phyloP scores from a whole-genome alignment of 2,888 invertebrate genomes.

The Folsomia candida region DNA sequence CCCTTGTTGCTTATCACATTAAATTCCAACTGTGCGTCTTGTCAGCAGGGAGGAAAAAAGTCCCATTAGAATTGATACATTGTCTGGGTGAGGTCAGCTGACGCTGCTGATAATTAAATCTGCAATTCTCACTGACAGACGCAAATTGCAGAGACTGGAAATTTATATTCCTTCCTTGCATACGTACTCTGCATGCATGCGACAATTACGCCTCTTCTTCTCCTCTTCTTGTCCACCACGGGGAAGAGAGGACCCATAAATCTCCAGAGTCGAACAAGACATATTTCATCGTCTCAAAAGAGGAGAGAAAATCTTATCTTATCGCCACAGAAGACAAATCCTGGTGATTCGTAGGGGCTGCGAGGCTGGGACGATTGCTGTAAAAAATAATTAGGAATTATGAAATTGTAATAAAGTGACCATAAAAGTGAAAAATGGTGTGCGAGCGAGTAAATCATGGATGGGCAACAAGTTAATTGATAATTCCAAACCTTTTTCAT shows the following conservation, averaged over 20 bases:
- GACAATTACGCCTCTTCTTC: neutral
- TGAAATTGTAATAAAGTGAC: neutral
- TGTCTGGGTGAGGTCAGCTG: neutral
- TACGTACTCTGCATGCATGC: too few relatives aligned
- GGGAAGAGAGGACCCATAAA: too few relatives aligned
- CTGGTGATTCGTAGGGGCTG: too few relatives aligned
- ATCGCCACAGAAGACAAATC: too few relatives aligned
- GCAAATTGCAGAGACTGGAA: neutral
- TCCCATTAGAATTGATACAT: constrained; percentile 19
- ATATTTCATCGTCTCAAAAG: too few relatives aligned
- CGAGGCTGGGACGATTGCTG: neutral
- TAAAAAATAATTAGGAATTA: neutral
- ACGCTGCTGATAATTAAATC: constrained; percentile 10
- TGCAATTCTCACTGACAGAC: neutral
- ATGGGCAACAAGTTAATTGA: neutral
- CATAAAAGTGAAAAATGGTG: neutral
- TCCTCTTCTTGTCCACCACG: too few relatives aligned
- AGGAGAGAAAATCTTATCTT: too few relatives aligned
- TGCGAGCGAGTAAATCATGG: neutral
- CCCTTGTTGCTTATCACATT: constrained; percentile 28
- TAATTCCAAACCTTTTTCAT: neutral
- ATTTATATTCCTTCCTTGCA: neutral
- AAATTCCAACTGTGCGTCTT: constrained; percentile 39
- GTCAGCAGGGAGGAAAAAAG: constrained; percentile 31
- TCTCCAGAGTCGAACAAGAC: neutral